Conservation (phyloP, 2,113 vertebrate species). For the Acanthochromis polyacanthus region DNA sequence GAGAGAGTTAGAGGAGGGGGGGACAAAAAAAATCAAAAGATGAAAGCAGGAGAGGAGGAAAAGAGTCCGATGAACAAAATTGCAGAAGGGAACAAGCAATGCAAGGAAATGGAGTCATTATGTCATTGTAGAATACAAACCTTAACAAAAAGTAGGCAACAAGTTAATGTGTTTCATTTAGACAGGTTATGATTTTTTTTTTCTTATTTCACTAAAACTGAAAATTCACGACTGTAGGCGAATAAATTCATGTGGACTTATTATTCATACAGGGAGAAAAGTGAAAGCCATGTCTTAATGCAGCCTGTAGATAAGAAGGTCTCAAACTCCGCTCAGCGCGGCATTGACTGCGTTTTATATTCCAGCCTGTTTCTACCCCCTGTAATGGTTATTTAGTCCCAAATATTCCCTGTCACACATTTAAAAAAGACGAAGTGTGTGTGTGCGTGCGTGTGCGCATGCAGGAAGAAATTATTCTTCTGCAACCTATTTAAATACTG, state of each 20-base stretch:
- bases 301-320: constrained; percentile 74
- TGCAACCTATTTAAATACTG: constrained; percentile 74
- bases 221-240: constrained; percentile 45
- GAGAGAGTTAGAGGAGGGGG: constrained; percentile 20
- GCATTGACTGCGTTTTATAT: constrained; percentile 69
- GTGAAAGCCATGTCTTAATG: constrained; percentile 71
- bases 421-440: constrained; percentile 3
- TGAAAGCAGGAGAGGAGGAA: constrained; percentile 24
- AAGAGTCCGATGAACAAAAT: background rate
- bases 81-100: constrained; percentile 10
- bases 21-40: background rate
- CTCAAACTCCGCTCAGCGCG: constrained; percentile 56
- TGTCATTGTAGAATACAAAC: constrained; percentile 41
- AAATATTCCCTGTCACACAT: constrained; percentile 64
- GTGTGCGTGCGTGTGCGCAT: constrained; percentile 16
- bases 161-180: constrained; percentile 60
- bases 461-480: constrained; percentile 63
- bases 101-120: constrained; percentile 46
- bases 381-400: constrained; percentile 76
- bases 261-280: constrained; percentile 67
- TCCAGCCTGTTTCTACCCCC: constrained; percentile 65
- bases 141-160: constrained; percentile 32
- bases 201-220: constrained; percentile 20
- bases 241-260: constrained; percentile 67
- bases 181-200: constrained; percentile 28